phyloP scores from a whole-genome alignment of 2,888 invertebrate species.

The Endotricha flammealis region DNA sequence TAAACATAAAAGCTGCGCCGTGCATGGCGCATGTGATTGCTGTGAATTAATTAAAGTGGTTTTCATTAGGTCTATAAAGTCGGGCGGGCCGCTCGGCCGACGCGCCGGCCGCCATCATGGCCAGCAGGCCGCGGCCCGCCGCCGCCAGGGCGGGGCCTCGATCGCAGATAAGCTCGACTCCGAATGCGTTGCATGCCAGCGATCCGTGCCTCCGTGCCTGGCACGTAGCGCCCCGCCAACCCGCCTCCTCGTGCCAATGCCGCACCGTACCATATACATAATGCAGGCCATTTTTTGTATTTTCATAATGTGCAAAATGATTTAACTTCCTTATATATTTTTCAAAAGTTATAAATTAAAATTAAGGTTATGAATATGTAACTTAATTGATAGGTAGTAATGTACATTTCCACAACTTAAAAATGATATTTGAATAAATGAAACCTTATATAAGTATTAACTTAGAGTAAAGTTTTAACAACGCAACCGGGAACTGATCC shows the following conservation, averaged over 20 bases:
- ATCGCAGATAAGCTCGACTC: slow-evolving; percentile 58
- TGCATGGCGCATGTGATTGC: slow-evolving; percentile 66
- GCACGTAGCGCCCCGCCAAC: not conserved
- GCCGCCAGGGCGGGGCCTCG: slow-evolving; percentile 43
- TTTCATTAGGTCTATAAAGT: slow-evolving; percentile 71
- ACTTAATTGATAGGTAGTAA: no score
- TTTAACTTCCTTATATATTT: no score
- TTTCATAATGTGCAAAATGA: no score
- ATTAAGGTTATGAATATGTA: no score
- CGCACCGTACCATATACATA: slow-evolving; percentile 12
- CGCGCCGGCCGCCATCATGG: slow-evolving; percentile 27
- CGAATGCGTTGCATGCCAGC: slow-evolving; percentile 10
- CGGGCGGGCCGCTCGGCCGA: slow-evolving; percentile 33
- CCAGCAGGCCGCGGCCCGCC: no score
- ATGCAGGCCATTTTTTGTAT: no score
- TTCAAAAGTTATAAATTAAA: no score
- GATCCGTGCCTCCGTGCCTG: slow-evolving; percentile 4
- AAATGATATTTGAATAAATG: no score
- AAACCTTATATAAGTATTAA: no score
- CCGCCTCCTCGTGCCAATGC: not conserved
- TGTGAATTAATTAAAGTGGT: slow-evolving; percentile 76
- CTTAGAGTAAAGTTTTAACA: no score
- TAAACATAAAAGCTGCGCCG: slow-evolving; percentile 70
- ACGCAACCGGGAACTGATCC: no score
- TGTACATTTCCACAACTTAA: no score